phyloP scores from a whole-genome alignment of 1,140 invertebrate genomes.

The Philotrypesis tridentata region DNA sequence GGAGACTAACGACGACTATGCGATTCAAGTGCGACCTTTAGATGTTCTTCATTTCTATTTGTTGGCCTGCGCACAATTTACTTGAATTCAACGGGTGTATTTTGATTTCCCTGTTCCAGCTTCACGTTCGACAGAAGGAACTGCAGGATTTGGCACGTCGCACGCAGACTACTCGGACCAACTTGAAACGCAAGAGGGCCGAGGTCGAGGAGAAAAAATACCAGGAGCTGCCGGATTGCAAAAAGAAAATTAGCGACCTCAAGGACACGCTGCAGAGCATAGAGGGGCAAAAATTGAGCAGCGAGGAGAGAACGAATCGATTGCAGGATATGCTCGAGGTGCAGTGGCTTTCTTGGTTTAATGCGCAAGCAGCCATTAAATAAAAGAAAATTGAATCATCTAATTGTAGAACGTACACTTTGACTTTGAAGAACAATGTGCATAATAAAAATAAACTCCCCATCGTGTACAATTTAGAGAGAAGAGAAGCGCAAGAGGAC shows the following conservation, averaged over 20 bases:
- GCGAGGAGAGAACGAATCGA: conserved; percentile 64
- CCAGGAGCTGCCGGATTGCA: conserved; percentile 59
- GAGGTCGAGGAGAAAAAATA: conserved; percentile 58
- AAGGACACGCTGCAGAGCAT: conserved; percentile 60
- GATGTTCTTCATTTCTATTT: not conserved
- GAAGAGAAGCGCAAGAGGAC: conserved; percentile 63
- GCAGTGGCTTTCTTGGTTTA: not conserved
- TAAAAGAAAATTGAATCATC: too few relatives aligned
- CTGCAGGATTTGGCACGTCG: conserved; percentile 56
- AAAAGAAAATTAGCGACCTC: conserved; percentile 60
- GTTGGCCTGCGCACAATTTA: not conserved
- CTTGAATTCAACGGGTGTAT: not conserved
- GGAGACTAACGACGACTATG: conserved; percentile 40
- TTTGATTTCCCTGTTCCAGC: conserved; percentile 53
- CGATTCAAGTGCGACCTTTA: not conserved
- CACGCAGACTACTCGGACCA: conserved; percentile 54
- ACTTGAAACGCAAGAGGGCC: conserved; percentile 57
- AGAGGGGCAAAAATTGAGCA: conserved; percentile 59
- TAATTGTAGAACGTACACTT: too few relatives aligned
- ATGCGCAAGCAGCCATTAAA: too few relatives aligned
- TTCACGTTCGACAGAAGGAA: conserved; percentile 55
- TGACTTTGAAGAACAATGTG: too few relatives aligned
- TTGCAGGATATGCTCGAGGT: conserved; percentile 70
- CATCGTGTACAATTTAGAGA: conserved; percentile 55
- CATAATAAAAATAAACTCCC: too few relatives aligned